Conservation (phyloP, 1,140 invertebrate genomes). For the Stratiolaelaps scimitus region DNA sequence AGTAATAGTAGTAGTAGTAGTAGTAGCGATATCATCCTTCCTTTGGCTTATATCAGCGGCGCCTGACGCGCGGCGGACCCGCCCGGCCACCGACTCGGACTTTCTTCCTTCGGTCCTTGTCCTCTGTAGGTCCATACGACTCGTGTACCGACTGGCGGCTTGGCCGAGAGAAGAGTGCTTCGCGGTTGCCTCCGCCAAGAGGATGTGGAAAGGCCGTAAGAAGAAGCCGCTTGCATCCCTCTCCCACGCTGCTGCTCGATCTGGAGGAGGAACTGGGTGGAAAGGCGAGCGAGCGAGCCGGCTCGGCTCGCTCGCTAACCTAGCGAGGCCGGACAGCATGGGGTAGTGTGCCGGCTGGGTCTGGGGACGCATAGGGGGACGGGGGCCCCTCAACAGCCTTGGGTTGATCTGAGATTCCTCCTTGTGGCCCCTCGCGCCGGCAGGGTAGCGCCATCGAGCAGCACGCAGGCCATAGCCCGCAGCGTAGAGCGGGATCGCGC, state of each 20-base stretch:
- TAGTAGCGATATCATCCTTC: too few species aligned
- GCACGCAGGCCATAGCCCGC: not conserved
- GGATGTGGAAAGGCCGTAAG: slow-evolving; percentile 20
- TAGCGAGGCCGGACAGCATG: not conserved
- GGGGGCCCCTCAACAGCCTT: slow-evolving; percentile 24
- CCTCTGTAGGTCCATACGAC: too few species aligned
- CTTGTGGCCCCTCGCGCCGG: slow-evolving; percentile 1
- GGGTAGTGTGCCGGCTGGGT: too few species aligned
- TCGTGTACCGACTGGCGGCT: not conserved
- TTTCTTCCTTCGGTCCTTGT: too few species aligned
- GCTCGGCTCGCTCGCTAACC: not conserved
- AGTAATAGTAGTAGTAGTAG: too few species aligned
- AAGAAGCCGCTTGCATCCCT: slow-evolving; percentile 4
- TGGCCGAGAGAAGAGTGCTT: slow-evolving; percentile 16
- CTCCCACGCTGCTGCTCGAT: slow-evolving; percentile 2
- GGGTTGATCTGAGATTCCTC: slow-evolving; percentile 17
- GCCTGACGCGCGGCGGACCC: too few species aligned
- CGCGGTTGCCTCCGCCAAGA: slow-evolving; percentile 13
- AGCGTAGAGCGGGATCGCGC: too few species aligned
- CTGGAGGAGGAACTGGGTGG: not conserved
- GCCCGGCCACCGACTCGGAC: too few species aligned
- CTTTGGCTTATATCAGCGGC: too few species aligned
- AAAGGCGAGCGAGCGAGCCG: not conserved
- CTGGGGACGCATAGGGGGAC: not conserved
- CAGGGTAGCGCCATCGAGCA: not conserved